A percentile compares a stretch with the other conserved stretches of the same genome.
phyloP scores from a whole-genome alignment of 2,113 vertebrate genomes.

The Otis tarda region DNA sequence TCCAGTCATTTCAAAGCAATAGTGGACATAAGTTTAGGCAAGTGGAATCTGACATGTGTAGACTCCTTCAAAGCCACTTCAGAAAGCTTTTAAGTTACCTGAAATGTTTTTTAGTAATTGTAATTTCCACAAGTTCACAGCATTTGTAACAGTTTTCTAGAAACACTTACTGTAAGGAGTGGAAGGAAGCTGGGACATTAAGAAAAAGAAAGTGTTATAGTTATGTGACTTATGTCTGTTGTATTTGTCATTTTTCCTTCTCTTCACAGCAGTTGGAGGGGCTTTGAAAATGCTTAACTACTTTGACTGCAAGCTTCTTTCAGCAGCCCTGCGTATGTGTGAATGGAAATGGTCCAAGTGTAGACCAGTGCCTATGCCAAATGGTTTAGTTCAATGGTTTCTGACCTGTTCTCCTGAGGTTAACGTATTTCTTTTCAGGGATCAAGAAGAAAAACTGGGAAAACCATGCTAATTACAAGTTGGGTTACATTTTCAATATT shows the following conservation, averaged over 20 bases:
- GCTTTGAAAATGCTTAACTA: neutral
- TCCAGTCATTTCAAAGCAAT: neutral
- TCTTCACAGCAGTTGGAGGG: neutral
- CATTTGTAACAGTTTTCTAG: neutral
- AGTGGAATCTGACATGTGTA: neutral
- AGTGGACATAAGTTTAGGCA: neutral
- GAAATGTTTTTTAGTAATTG: neutral
- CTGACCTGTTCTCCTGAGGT: neutral
- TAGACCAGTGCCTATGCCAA: too few species aligned
- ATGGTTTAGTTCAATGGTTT: neutral
- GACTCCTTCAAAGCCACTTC: neutral
- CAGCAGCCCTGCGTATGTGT: neutral
- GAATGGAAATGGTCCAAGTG: neutral
- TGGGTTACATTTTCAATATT: neutral
- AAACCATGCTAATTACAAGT: neutral
- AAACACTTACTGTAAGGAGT: neutral
- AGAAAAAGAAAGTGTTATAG: neutral
- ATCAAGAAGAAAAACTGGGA: neutral
- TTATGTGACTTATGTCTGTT: neutral
- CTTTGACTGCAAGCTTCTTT: neutral
- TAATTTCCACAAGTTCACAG: neutral
- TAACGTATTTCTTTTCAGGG: neutral
- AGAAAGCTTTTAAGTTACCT: neutral
- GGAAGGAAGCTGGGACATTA: neutral
- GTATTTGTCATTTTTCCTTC: neutral